Base-by-base conservation (phyloP, 1,140 invertebrate genomes). In the Ruditapes philippinarum region DNA sequence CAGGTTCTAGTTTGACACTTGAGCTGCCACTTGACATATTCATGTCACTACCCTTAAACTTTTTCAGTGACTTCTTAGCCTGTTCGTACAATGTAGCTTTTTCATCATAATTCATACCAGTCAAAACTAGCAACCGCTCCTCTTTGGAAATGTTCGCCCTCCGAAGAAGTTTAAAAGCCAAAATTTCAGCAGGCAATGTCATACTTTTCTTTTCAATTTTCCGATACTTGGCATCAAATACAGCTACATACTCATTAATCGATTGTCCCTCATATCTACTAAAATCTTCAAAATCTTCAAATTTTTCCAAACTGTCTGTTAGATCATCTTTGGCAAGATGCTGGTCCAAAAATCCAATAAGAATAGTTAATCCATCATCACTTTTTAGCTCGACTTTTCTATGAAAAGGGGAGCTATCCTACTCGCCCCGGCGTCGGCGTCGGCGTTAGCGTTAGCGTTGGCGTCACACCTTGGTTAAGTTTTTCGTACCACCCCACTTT, bases 141-240 rank as follows among this genome's bases (percentile, higher is more conserved):
- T 91, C 90, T 31, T 91, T 92, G 54, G 85, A 86, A n/a, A 92
- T 90, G 49, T 89, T 90, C 73, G 91, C 89, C 31, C 73, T 85
- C 31, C 83, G 87, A 88, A 79, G 25, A n/a, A 92, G 28, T 79
- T 91, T 92, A 83, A 92, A 91, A 28, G 91, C 90, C 22, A 92
- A 42, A 33, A 91, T 89, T 78, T 91, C 88, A 57, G 79, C 38
- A n/a, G 74, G 88, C 36, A 91, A 49, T 22, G 28, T 91, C 84
- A 92, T 92, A 33, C 76, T 82, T 60, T 91, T 91, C 45, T 88
- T 91, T 62, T 84, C 88, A 60, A 90, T 88, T 84, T 90, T 89
- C 19, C 68, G 68, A 45, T 91, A 91, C 28, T 82, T 86, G 25
- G 54, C 25, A 70, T 91, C 88, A 83, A 54, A 25, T n/a, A 36